Evolutionary conservation across 2,797 vertebrate species (phyloP), one percentile per base, ranked within the genome.

Genomic region (Gymnodraco acuticeps): DNA sequence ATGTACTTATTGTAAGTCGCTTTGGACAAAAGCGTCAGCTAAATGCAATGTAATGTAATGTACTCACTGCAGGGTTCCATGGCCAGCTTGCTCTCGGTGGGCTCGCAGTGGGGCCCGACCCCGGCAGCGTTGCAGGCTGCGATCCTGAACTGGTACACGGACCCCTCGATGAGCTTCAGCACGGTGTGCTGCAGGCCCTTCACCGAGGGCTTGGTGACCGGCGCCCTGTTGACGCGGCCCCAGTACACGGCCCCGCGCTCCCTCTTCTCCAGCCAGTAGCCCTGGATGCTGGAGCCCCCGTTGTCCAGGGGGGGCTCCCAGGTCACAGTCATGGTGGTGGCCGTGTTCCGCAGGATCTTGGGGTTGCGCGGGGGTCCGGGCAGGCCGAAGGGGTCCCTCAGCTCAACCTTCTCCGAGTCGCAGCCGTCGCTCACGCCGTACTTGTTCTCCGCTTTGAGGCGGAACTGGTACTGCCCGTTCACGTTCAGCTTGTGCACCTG

Each of bases 221-320:
- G 95, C 62, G 95, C 95, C 58, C 98, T 93, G 91, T 96, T 99
- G 71, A 99, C 95, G 8, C 97, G 96, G 59, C 96, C 93, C 98
- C 98, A 99, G 88, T 99, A 99, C 71, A 97, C 94, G 0, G 97
- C 97, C 11, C 96, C 98, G 1, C 97, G 95, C 80, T 99, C 98
- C 94, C 97, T 96, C 91, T 99, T 99, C 90, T 99, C 98, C 83
- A 99, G 82, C 97, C 97, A 99, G 87, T 99, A 99, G 56, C 98
- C 98, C 87, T 97, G 97, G 81, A 99, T 99, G 63, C 95, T 95
- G 77, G 97, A 96, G 58, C 98, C 98, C 0, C 98, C 98, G 1
- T 99, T 97, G 77, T 97, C 95, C 88, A 97, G 80, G 61, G 98
- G 98, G 78, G 98, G 96, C 3, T 97, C 95, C 98, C 98, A 99